Evolutionary conservation across 2,888 invertebrate species (phyloP).

Genomic region (Psylliodes chrysocephalus): DNA sequence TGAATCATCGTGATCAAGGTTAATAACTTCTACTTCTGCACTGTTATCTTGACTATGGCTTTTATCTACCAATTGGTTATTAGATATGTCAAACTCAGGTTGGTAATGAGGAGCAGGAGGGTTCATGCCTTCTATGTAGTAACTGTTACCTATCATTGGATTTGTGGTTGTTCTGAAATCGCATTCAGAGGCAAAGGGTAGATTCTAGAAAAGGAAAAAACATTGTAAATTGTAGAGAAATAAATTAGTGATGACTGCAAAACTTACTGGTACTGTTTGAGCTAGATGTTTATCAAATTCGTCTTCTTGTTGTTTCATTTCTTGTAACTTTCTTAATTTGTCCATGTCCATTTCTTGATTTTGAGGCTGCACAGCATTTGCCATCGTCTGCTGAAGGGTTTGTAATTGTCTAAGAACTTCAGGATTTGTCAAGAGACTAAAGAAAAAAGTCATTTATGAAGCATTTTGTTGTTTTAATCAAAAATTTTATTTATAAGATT

Average conservation of each 20-base stretch:
- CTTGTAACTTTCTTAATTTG: constrained; percentile 74
- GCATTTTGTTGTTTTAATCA: too few species aligned
- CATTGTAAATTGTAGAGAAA: not conserved
- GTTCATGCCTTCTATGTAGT: constrained; percentile 59
- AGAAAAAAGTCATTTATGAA: too few species aligned
- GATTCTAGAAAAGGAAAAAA: constrained; percentile 64
- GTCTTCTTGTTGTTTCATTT: constrained; percentile 79
- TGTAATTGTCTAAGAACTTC: constrained; percentile 91
- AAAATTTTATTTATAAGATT: too few species aligned
- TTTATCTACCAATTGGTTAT: constrained; percentile 47
- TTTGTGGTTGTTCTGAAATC: constrained; percentile 68
- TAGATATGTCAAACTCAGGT: constrained; percentile 55
- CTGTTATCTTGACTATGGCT: constrained; percentile 57
- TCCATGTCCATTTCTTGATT: constrained; percentile 72
- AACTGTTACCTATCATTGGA: constrained; percentile 50
- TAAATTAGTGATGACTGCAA: not conserved
- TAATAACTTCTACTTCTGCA: constrained; percentile 67
- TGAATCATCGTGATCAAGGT: constrained; percentile 69
- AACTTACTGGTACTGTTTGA: constrained; percentile 75
- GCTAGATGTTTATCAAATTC: constrained; percentile 81
- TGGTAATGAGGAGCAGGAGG: constrained; percentile 69
- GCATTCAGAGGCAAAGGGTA: constrained; percentile 74
- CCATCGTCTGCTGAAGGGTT: constrained; percentile 67
- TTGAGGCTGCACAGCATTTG: constrained; percentile 69
- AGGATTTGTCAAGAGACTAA: constrained; percentile 82